A percentile compares a stretch with the other conserved stretches of the same genome.
These are phyloP conservation scores for Trichonephila clavata DNA, from an alignment of 1,140 invertebrate genomes.

Conservation along the genomic window DNA sequence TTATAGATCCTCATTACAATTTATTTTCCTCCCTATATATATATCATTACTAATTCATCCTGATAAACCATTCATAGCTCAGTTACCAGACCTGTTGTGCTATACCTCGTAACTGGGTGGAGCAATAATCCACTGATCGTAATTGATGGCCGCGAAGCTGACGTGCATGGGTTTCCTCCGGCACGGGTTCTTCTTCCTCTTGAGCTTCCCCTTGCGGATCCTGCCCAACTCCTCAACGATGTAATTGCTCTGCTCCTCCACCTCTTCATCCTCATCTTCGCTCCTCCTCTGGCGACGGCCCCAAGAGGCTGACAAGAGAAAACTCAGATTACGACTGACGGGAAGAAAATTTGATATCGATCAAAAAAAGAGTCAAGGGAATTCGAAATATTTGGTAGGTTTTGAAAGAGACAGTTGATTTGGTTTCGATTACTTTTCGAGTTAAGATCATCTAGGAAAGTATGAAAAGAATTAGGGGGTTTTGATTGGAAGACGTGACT, in stretches of 20 bases:
- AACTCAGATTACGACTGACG: not conserved
- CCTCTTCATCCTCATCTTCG: slow-evolving; percentile 76
- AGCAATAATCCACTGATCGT: slow-evolving; percentile 98
- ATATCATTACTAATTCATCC: not conserved
- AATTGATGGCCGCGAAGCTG: slow-evolving; percentile 96
- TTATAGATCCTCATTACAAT: not conserved
- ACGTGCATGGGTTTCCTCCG: slow-evolving; percentile 93
- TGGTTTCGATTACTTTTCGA: slow-evolving; percentile 8
- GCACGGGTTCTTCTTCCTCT: slow-evolving; percentile 84
- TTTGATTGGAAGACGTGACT: too few relatives aligned
- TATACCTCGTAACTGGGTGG: slow-evolving; percentile 91
- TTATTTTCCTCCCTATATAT: not conserved
- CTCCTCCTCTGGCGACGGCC: not conserved
- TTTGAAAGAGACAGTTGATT: not conserved
- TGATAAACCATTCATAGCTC: not conserved
- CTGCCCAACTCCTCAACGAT: slow-evolving; percentile 71
- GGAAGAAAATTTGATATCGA: not conserved
- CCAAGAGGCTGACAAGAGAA: too few relatives aligned
- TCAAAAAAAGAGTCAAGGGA: not conserved
- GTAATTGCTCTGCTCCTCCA: slow-evolving; percentile 76
- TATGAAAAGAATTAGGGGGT: too few relatives aligned
- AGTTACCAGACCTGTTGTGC: not conserved
- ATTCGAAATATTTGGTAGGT: not conserved
- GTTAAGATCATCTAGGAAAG: not conserved
- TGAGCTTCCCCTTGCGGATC: slow-evolving; percentile 74